phyloP scores from a whole-genome alignment of 2,113 vertebrate species.

The Prietella phreatophila region DNA sequence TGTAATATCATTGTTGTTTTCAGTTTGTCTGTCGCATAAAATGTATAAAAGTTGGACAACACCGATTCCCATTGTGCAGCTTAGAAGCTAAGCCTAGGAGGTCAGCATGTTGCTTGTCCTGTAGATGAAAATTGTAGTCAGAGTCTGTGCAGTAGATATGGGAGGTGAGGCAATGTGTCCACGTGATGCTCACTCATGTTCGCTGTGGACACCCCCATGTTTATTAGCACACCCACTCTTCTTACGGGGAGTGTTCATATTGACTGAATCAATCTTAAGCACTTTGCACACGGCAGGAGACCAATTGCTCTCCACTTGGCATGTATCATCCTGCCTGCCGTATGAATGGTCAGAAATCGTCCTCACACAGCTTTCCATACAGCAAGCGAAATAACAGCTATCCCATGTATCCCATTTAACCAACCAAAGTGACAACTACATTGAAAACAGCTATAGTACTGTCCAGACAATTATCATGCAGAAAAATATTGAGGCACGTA shows the following conservation, averaged over 20 bases:
- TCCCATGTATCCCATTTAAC: too few species aligned
- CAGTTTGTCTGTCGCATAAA: background rate
- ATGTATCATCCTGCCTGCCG: background rate
- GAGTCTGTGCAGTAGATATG: background rate
- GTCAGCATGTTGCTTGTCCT: background rate
- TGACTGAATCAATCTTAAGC: background rate
- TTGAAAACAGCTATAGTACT: background rate
- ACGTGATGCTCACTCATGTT: background rate
- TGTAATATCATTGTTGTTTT: background rate
- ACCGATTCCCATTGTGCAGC: background rate
- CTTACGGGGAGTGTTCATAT: background rate
- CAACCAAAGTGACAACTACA: background rate
- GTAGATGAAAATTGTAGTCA: background rate
- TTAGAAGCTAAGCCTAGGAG: background rate
- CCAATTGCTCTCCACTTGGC: background rate
- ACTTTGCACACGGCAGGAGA: background rate
- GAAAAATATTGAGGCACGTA: background rate
- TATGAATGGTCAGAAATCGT: background rate
- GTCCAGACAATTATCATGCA: background rate
- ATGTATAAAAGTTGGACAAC: background rate
- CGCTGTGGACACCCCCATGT: background rate
- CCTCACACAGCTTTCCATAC: background rate
- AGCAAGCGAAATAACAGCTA: background rate
- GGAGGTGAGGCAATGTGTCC: background rate
- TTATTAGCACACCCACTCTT: background rate